A percentile compares a stretch with the other conserved stretches of the same genome.
These are phyloP conservation scores for Saguinus imperator DNA, from an alignment of 2,113 vertebrate species.

Conservation along the genomic window DNA sequence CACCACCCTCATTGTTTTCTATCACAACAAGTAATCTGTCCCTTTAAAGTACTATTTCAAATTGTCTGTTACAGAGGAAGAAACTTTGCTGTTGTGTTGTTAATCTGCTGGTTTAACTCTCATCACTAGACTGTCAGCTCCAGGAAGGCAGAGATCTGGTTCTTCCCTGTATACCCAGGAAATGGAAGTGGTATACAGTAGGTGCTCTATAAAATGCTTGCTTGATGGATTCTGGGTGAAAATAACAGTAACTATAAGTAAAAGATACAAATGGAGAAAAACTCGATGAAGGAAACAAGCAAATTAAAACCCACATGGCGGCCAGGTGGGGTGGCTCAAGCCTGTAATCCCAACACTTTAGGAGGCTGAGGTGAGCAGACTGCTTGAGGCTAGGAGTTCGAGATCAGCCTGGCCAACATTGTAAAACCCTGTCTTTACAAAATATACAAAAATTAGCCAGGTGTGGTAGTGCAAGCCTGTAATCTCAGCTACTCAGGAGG, in stretches of 20 bases:
- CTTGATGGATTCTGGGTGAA: not conserved
- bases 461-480: too few relatives aligned
- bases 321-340: too few relatives aligned
- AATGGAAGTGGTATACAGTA: not conserved
- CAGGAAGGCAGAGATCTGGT: not conserved
- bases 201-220: not conserved
- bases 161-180: not conserved
- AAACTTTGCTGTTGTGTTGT: not conserved
- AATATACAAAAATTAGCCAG: too few relatives aligned
- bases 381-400: too few relatives aligned
- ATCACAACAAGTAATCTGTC: not conserved
- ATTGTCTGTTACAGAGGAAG: not conserved
- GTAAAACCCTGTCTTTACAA: too few relatives aligned
- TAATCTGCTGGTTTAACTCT: not conserved
- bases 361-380: too few relatives aligned
- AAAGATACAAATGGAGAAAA: not conserved
- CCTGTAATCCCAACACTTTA: too few relatives aligned
- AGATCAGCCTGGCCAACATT: too few relatives aligned
- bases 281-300: not conserved
- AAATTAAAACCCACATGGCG: not conserved
- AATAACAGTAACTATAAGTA: not conserved
- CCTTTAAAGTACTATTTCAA: not conserved
- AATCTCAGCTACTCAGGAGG: too few relatives aligned
- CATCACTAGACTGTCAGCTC: not conserved
- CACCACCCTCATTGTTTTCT: not conserved